A percentile compares a stretch with the other conserved stretches of the same genome.
These are phyloP conservation scores for Sebastes itinus DNA, from an alignment of 2,797 vertebrate genomes.

Conservation along the genomic window DNA sequence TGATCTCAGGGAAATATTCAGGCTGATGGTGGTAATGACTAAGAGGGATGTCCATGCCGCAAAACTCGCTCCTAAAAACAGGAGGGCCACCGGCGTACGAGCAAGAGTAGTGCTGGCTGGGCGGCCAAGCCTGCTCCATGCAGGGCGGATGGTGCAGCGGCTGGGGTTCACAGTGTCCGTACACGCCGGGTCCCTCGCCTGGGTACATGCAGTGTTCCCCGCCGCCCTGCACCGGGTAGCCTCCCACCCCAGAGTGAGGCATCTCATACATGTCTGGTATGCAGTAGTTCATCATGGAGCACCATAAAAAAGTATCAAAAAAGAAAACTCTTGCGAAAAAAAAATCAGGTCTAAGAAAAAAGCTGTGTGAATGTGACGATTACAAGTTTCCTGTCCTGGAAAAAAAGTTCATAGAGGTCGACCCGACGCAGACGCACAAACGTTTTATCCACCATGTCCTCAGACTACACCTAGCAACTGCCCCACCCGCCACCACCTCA, in stretches of 20 bases:
- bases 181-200: conserved; percentile 85
- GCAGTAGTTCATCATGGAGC: conserved; percentile 89
- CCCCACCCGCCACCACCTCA: conserved; percentile 75
- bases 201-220: conserved; percentile 90
- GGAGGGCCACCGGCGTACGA: conserved; percentile 83
- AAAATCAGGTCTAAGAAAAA: neutral
- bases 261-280: conserved; percentile 90
- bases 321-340: neutral
- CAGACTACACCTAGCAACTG: conserved; percentile 65
- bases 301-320: conserved; percentile 5
- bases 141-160: conserved; percentile 88
- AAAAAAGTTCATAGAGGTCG: conserved; percentile 43
- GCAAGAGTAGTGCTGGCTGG: conserved; percentile 90
- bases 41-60: conserved; percentile 90
- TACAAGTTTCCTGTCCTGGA: neutral
- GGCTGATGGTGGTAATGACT: conserved; percentile 88
- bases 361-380: neutral
- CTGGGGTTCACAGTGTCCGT: conserved; percentile 86
- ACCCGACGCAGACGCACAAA: conserved; percentile 75
- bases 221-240: conserved; percentile 83
- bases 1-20: conserved; percentile 90
- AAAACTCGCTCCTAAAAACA: conserved; percentile 90
- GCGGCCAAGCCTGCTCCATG: conserved; percentile 92
- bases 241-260: conserved; percentile 82
- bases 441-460: conserved; percentile 78